phyloP scores from a whole-genome alignment of 2,888 invertebrate species.

The Synanthedon andrenaeformis region DNA sequence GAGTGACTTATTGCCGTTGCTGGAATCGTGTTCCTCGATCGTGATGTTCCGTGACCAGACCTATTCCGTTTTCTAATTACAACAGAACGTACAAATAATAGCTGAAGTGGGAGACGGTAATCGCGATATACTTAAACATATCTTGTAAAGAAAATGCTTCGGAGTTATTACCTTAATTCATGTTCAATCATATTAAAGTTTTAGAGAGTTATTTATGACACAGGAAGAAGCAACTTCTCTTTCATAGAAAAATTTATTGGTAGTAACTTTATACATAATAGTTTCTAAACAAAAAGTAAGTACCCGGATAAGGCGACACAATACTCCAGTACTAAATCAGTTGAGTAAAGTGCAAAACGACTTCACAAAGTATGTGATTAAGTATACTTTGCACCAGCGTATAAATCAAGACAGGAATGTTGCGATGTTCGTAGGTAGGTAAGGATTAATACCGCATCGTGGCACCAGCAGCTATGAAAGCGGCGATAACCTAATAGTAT shows the following conservation, averaged over 20 bases:
- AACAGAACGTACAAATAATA: conserved; percentile 32
- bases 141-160: too few species aligned
- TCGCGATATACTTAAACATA: conserved; percentile 7
- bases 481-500: not conserved
- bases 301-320: not conserved
- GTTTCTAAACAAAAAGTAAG: not conserved
- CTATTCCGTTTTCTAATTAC: conserved; percentile 43
- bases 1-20: conserved; percentile 24
- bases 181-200: too few species aligned
- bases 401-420: not conserved
- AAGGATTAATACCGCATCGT: not conserved
- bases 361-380: not conserved
- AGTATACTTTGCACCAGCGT: not conserved
- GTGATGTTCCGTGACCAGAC: conserved; percentile 32
- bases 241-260: too few species aligned
- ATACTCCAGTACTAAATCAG: not conserved
- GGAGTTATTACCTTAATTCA: too few species aligned
- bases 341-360: not conserved
- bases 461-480: not conserved
- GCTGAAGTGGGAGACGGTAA: conserved; percentile 20
- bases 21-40: conserved; percentile 30
- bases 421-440: not conserved
- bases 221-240: too few species aligned
- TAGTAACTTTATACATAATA: too few species aligned
- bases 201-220: too few species aligned